These are phyloP conservation scores for Cyrtorhinus lividipennis DNA, from an alignment of 1,140 invertebrate genomes.

Conservation along the genomic window DNA sequence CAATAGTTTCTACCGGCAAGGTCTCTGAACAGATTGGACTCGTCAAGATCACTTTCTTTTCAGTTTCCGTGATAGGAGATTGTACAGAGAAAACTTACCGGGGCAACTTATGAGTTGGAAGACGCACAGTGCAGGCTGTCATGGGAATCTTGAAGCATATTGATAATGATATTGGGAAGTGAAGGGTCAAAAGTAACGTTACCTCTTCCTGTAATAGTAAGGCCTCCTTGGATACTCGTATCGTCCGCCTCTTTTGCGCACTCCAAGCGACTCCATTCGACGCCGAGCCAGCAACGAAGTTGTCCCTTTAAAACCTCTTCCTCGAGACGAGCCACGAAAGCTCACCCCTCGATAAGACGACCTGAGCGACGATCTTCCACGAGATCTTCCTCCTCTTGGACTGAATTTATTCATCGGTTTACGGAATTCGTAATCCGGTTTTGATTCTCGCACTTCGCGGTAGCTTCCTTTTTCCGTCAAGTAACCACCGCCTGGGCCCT, in stretches of 20 bases:
- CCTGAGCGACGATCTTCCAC: background rate
- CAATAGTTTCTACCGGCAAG: too few relatives aligned
- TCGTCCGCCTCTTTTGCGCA: background rate
- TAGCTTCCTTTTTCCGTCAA: conserved; percentile 14
- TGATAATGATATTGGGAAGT: too few relatives aligned
- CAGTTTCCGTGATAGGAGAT: too few relatives aligned
- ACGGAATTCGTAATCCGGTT: conserved; percentile 9
- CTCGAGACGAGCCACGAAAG: background rate
- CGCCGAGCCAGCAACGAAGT: background rate
- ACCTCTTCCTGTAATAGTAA: background rate
- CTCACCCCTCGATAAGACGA: background rate
- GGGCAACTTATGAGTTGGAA: too few relatives aligned
- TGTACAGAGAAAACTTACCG: too few relatives aligned
- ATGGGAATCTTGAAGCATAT: too few relatives aligned
- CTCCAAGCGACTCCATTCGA: background rate
- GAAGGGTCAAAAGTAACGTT: too few relatives aligned
- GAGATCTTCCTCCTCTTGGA: background rate
- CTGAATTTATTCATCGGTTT: background rate
- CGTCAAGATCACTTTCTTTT: too few relatives aligned
- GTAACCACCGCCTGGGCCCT: conserved; percentile 15
- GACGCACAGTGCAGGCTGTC: too few relatives aligned
- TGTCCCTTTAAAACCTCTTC: background rate
- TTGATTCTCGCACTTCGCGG: conserved; percentile 13
- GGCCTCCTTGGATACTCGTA: background rate
- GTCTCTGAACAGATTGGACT: too few relatives aligned